Base-by-base conservation (phyloP, 2,113 vertebrate species). In the Bufo gargarizans region DNA sequence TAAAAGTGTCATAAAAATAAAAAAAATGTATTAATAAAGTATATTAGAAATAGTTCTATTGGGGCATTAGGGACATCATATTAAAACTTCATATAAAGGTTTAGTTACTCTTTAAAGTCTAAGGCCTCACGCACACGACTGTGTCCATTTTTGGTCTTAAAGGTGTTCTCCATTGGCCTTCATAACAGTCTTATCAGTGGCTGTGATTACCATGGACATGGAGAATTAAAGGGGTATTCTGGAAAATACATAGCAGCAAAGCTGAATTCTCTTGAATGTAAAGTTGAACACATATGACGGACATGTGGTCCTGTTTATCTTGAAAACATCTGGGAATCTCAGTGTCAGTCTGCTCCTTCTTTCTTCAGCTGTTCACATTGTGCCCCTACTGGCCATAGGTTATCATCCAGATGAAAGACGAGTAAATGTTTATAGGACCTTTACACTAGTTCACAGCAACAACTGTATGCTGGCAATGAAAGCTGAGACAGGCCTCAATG, bases 391-490 rank as follows among this genome's bases (percentile, higher is more conserved):
- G 80, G 0, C 59, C n/a, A 43, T 49, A 22, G 1, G 4, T n/a
- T 82, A 33, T 47, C 53, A 47, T 33, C 53, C 17, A 83, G 45
- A 83, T 83, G 45, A 83, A 67, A 83, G 81, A 49, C 45, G 4
- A 33, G 11, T 9, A 6, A 22, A 67, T 69, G 47, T 83, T 67
- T 69, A 83, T 65, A 53, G 13, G 81, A 22, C 81, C 81, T 83
- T 65, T 5, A 69, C 47, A 83, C 59, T 81, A 10, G 56, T 45
- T 61, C 22, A 45, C 6, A 49, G 69, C 69, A 83, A 63, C 45
- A 83, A 5, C 7, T 83, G 49, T 67, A 65, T 53, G 61, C 45
- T 83, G 81, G 8, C 45, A 47, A 69, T 67, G 81, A 83, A 83
- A 83, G 80, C 65, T 50, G 80, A 82, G 80, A 83, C 63, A 4